These are phyloP conservation scores for Montipora efflorescens DNA, from an alignment of 64 coral and sea anemone genomes.

Conservation along the genomic window DNA sequence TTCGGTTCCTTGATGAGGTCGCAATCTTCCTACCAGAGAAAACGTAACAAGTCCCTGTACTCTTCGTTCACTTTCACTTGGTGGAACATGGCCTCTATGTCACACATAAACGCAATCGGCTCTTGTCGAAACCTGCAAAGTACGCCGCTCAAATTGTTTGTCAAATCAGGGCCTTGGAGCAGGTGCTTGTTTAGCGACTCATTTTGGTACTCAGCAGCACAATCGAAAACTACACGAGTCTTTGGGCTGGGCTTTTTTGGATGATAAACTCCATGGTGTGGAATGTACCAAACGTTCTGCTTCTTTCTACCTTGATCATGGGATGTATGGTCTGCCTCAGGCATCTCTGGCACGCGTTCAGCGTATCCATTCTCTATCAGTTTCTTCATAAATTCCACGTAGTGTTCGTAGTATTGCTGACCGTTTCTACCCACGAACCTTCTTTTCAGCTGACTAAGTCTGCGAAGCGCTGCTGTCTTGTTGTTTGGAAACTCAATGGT, in stretches of 20 bases:
- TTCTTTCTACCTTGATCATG: neutral
- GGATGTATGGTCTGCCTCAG: too few species aligned
- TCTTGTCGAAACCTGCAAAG: conserved; percentile 48
- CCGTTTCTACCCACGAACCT: neutral
- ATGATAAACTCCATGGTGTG: conserved; percentile 53
- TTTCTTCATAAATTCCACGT: conserved; percentile 47
- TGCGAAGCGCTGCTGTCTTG: neutral
- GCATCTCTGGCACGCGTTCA: too few species aligned
- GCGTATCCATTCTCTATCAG: conserved; percentile 56
- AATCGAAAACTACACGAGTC: conserved; percentile 59
- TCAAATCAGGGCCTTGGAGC: conserved; percentile 50
- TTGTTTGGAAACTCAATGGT: conserved; percentile 24
- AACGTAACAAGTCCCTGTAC: conserved; percentile 20
- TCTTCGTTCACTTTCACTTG: conserved; percentile 36
- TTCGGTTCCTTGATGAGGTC: neutral
- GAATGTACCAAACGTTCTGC: neutral
- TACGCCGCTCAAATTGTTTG: conserved; percentile 42
- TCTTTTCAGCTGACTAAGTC: conserved; percentile 45
- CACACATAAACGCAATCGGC: neutral
- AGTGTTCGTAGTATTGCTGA: conserved; percentile 40
- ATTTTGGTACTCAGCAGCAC: conserved; percentile 10
- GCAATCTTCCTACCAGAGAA: conserved; percentile 39
- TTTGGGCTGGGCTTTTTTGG: conserved; percentile 28
- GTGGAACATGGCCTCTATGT: conserved; percentile 44
- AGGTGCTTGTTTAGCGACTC: conserved; percentile 41